A percentile compares a stretch with the other conserved stretches of the same genome.
Evolutionary conservation across 2,797 vertebrate species (phyloP).

Genomic region (Takifugu rubripes): DNA sequence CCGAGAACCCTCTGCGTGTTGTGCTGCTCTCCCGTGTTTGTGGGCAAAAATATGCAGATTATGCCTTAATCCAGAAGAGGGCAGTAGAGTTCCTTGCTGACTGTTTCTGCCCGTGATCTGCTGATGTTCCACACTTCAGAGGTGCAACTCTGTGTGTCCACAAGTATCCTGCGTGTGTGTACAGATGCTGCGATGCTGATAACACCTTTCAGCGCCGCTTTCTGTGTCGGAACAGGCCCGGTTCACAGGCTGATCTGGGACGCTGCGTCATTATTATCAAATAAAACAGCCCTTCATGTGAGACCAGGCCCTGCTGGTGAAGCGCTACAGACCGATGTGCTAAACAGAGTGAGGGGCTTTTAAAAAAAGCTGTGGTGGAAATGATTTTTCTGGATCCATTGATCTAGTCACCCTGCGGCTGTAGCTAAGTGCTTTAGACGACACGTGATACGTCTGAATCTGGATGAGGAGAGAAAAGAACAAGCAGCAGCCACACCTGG

Average conservation of each 20-base stretch:
- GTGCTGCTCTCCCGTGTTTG: too few species aligned
- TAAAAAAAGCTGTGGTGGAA: background rate
- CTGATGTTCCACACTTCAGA: background rate
- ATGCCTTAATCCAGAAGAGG: conserved; percentile 44
- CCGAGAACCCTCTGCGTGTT: too few species aligned
- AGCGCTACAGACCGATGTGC: background rate
- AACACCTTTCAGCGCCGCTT: conserved; percentile 17
- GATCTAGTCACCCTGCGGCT: conserved; percentile 29
- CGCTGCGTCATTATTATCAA: conserved; percentile 47
- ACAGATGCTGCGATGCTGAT: conserved; percentile 15
- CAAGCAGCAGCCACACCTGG: conserved; percentile 40
- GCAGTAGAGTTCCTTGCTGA: conserved; percentile 33
- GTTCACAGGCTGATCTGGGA: conserved; percentile 45
- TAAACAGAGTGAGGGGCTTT: background rate
- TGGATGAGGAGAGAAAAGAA: conserved; percentile 27
- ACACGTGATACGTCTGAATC: conserved; percentile 35
- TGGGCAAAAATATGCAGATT: too few species aligned
- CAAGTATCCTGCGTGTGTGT: conserved; percentile 23
- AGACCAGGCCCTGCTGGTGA: background rate
- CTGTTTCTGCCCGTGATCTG: background rate
- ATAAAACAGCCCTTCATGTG: conserved; percentile 19
- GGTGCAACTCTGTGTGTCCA: background rate
- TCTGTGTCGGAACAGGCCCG: conserved; percentile 49
- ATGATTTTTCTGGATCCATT: conserved; percentile 12
- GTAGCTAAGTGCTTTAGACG: conserved; percentile 40